Evolutionary conservation across 2,797 vertebrate genomes (phyloP), one percentile per base, ranked within the genome.

Genomic region (Morelia viridis): DNA sequence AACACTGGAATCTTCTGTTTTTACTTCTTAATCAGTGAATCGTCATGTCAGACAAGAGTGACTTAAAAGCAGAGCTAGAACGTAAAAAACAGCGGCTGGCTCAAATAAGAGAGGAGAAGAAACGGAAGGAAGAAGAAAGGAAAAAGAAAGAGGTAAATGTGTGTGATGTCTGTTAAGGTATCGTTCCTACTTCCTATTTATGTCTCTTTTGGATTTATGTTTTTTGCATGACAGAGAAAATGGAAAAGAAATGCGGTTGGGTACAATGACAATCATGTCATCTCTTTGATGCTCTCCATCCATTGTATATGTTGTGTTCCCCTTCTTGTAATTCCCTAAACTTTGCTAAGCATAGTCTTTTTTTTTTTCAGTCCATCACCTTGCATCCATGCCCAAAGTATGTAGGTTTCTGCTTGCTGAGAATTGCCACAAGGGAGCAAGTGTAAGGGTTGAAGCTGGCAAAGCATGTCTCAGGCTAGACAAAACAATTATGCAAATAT

Each of bases 51-150:
- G 98, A 98, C 95, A 98, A 98, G 97, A 98, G 98, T 46, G 98
- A 98, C 95, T 97, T 98, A 92, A 98, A 98, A 97, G 98, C 98
- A 28, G 98, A 98, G 95, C 97, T 98, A n/a, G 98, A 99, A 96
- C 98, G 98, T 94, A 99, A 98, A 96, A 99, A 99, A 87, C 98
- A 98, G 93, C 98, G 98, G 62, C 97, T 99, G 94, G 98, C 98
- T 93, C 98, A 99, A 94, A 98, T 98, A 95, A 97, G 98, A 94
- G 98, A 98, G 96, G 98, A 98, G 93, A 99, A 98, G 96, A 98
- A 98, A 93, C 96, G 98, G 41, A 99, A 98, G 95, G 98, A 98
- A 91, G 98, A 99, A 92, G 98, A 98, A 94, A 97, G 98, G 90
- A 98, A 98, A 95, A 98, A 98, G 96, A 98, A 98, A 96, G 98